A percentile compares a stretch with the other conserved stretches of the same genome.
phyloP scores from a whole-genome alignment of 1,140 invertebrate genomes.

The Ceratosolen fusciceps region DNA sequence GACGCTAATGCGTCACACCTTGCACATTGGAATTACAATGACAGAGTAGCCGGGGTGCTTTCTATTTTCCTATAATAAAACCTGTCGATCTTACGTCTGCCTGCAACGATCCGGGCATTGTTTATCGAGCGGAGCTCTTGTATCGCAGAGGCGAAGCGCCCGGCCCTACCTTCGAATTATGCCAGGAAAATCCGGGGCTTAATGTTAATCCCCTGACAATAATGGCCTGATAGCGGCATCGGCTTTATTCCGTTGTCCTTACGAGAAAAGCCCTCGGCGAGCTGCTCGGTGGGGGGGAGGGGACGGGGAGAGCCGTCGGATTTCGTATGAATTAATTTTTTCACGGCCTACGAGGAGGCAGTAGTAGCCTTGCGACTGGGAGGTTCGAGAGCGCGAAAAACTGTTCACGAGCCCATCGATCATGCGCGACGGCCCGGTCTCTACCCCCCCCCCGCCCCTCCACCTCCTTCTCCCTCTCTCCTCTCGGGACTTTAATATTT shows the following conservation, averaged over 20 bases:
- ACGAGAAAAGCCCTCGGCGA: not conserved
- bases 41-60: too few species aligned
- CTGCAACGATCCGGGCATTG: not conserved
- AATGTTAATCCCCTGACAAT: not conserved
- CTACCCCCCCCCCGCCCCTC: too few species aligned
- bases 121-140: not conserved
- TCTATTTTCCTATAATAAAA: conserved; percentile 25
- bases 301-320: too few species aligned
- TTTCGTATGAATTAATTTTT: not conserved
- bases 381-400: not conserved
- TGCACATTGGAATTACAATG: too few species aligned
- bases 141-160: not conserved
- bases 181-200: not conserved
- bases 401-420: too few species aligned
- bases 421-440: too few species aligned
- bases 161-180: not conserved
- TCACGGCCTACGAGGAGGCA: too few species aligned
- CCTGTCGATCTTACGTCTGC: not conserved
- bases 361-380: not conserved
- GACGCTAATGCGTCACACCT: too few species aligned
- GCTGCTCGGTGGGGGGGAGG: not conserved
- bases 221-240: not conserved
- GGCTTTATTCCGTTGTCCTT: not conserved
- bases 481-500: not conserved
- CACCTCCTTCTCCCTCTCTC: not conserved